Evolutionary conservation across 2,113 vertebrate species (phyloP), one percentile per base, ranked within the genome.

Genomic region (Vireo altiloquus): DNA sequence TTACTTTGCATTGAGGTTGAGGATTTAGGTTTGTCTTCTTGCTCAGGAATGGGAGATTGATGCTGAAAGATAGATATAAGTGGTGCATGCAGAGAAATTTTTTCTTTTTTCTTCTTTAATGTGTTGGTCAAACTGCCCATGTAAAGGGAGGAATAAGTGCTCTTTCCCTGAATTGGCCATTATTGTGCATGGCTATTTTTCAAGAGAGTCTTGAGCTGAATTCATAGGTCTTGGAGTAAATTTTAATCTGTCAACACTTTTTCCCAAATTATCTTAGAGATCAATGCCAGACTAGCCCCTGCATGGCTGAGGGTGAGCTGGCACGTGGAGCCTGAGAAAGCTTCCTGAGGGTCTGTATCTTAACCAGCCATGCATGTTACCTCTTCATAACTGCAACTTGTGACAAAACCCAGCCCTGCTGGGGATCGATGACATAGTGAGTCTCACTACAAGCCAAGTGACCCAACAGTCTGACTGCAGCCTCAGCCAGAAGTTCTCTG

Each of bases 341-440:
- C 20, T 79, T 77, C 39, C 71, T 87, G 23, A 57, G 31, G 40
- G 30, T 85, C 75, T 49, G 22, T 40, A 5, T 40, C 30, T 66
- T 52, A 74, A 63, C 30, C 13, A 82, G 42, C 19, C 66, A 24
- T 12, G 30, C 44, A 44, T 21, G 22, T 33, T 42, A 15, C 1
- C 1, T 14, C 82, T 76, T 63, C 82, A 39, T 22, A 57, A 11
- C n/a, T 42, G 23, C 61, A 56, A 0, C 35, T 59, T 57, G 12
- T 3, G 5, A 33, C 49, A 80, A 60, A 91, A 14, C 31, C 37
- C 72, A 42, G 0, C 50, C 7, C 18, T 54, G 39, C 23, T 80
- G 46, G 42, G 46, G 23, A 28, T 10, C 0, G 0, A 23, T 42
- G 82, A 13, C 53, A 28, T 0, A 33, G 8, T 23, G 37, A 23